Evolutionary conservation across 2,113 vertebrate species (phyloP), one percentile per base, ranked within the genome.

Genomic region (Clarias macrocephalus): DNA sequence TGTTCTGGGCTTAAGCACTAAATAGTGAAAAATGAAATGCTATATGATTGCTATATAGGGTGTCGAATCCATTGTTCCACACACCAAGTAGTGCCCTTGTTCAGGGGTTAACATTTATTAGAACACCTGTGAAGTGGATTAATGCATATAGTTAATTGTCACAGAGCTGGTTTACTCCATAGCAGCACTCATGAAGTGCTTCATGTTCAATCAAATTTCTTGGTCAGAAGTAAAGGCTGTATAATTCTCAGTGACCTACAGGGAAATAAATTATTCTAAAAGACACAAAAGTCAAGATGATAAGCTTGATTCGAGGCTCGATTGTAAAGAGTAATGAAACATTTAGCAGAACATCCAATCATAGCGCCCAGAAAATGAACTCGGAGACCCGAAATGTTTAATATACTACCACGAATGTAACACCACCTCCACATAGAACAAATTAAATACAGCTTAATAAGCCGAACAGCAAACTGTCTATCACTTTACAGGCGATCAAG

Each of bases 401-500:
- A 56, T 56, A 57, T 30, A 28, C 16, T 59, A 33, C 54, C 23
- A 56, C 12, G 28, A 28, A n/a, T 77, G 75, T 77, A 77, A 52
- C 75, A 56, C 52, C 16, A 30, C n/a, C 52, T 80, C 76, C n/a
- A 30, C 52, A 28, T 16, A 59, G 52, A 80, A 54, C 6, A 80
- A 80, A 80, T 80, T 13, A 80, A 57, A 80, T 80, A 33, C 54
- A 80, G n/a, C 54, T 57, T 30, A 76, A 52, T 54, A 76, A 80
- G 54, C 54, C 19, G 5, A 59, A 19, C 54, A 80, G 16, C 16
- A 11, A 30, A 80, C 54, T 80, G n/a, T 15, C 73, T n/a, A 76
- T 59, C n/a, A 77, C 48, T 16, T 28, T 13, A 23, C 19, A 73
- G 42, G 5, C 7, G 30, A 73, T 73, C 70, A 73, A 37, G 12